Evolutionary conservation across 2,888 invertebrate genomes (phyloP), one percentile per base, ranked within the genome.

Genomic region (Aricia artaxerxes): DNA sequence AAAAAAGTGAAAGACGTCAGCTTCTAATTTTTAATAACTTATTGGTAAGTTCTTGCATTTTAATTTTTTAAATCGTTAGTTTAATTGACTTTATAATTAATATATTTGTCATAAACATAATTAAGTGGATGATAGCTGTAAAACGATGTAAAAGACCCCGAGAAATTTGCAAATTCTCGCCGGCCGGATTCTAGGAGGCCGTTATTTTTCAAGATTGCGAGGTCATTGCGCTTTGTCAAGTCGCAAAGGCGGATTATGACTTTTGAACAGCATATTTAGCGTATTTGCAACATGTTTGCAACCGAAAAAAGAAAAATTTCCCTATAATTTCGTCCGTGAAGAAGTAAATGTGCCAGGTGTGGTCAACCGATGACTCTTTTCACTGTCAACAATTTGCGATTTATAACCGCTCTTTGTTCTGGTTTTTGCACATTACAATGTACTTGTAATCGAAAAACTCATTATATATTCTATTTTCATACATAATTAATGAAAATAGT

Each of bases 191-290:
- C 73, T 82, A 80, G 80, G 79, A 83, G 84, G 91, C 93, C 93
- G 93, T 94, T 94, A 94, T 90, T 93, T 93, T 94, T 93, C 88
- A 91, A 92, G 89, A 92, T 91, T 88, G 86, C 87, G 84, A 88
- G 93, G 93, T 94, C 93, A 93, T 88, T 91, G 93, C 83, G 92
- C 93, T 87, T 85, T 83, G 86, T 81, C 83, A 83, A 83, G 83
- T 84, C 81, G 83, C n/a, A 35, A 44, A 61, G 16, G 44, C 40
- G 44, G 44, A 44, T 78, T 35, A 61, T 49, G 60, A 61, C 60
- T 61, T 75, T 49, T 64, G 6, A 84, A 86, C 86, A 81, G 81
- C 82, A 84, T 83, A 84, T 87, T 86, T 86, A 86, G 85, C 85
- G 86, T 87, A 84, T 87, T 79, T 81, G 77, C 78, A 80, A 79